Evolutionary conservation across 1,140 invertebrate species (phyloP).

Genomic region (Zaprionus inermis): DNA sequence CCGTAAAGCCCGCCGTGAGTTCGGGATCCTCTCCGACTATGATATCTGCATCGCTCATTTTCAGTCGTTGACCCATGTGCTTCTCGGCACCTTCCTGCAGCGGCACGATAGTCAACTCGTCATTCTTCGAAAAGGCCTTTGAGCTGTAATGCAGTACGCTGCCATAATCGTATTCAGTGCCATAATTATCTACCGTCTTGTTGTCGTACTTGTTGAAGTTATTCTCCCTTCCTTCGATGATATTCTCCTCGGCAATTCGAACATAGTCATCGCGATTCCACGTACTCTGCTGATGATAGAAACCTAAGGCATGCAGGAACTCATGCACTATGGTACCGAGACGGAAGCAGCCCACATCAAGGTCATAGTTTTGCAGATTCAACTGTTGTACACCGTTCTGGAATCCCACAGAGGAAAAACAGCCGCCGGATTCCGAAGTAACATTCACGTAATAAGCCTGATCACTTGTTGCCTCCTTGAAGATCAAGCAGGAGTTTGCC

Average conservation of each 20-base stretch:
- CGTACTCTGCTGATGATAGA: constrained; percentile 87
- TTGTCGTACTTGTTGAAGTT: constrained; percentile 86
- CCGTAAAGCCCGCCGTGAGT: background rate
- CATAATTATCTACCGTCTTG: constrained; percentile 85
- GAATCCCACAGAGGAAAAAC: constrained; percentile 85
- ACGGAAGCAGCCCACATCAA: constrained; percentile 85
- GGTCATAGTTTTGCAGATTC: constrained; percentile 85
- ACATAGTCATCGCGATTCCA: constrained; percentile 87
- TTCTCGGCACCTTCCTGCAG: constrained; percentile 50
- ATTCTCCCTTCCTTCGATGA: constrained; percentile 84
- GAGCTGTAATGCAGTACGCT: constrained; percentile 92
- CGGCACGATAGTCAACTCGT: constrained; percentile 88
- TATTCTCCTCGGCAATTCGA: constrained; percentile 86
- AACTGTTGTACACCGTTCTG: constrained; percentile 85
- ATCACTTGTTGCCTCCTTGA: constrained; percentile 60
- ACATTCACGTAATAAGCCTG: constrained; percentile 63
- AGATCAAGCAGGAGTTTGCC: constrained; percentile 55
- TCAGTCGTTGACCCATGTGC: constrained; percentile 87
- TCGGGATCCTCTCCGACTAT: constrained; percentile 14
- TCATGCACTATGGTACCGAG: constrained; percentile 88
- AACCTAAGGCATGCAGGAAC: constrained; percentile 87
- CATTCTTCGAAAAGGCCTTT: constrained; percentile 89
- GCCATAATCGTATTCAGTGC: constrained; percentile 87
- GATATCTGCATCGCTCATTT: constrained; percentile 88
- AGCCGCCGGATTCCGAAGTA: constrained; percentile 75